Conservation (phyloP, 2,113 vertebrate species). For the Brachyistius frenatus region DNA sequence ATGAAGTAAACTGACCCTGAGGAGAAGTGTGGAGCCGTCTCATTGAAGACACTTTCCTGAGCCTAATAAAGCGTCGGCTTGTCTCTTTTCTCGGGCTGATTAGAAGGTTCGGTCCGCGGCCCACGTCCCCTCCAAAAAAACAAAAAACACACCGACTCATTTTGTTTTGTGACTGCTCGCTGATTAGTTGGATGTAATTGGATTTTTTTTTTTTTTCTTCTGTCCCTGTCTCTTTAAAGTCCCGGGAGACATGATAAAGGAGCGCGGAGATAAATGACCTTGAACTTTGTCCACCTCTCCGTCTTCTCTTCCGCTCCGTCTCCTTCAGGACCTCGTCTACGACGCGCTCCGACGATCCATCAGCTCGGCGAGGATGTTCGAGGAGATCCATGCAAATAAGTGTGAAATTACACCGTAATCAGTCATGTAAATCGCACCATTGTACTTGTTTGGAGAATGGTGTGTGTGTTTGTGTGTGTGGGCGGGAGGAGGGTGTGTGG, state of each 20-base stretch:
- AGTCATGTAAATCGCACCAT: constrained; percentile 80
- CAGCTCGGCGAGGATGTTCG: constrained; percentile 61
- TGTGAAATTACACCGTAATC: constrained; percentile 82
- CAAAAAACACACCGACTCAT: constrained; percentile 47
- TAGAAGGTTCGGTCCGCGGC: constrained; percentile 54
- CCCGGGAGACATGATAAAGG: constrained; percentile 51
- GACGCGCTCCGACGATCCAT: constrained; percentile 72
- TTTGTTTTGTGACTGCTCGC: constrained; percentile 66
- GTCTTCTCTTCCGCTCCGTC: constrained; percentile 45
- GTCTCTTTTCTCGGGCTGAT: constrained; percentile 56
- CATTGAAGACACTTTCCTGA: constrained; percentile 47
- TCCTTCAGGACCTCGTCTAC: constrained; percentile 57
- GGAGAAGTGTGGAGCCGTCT: constrained; percentile 38
- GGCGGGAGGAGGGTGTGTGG: constrained; percentile 17
- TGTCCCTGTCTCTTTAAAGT: constrained; percentile 46
- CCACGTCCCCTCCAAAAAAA: constrained; percentile 23
- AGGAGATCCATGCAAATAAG: constrained; percentile 80
- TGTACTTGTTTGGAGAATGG: constrained; percentile 61
- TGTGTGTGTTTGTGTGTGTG: not conserved
- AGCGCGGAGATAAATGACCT: constrained; percentile 60
- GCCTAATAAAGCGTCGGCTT: constrained; percentile 56
- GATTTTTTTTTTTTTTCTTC: constrained; percentile 50
- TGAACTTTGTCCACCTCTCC: constrained; percentile 68
- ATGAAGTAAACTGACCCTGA: constrained; percentile 39
- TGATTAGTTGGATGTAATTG: constrained; percentile 72